These are phyloP conservation scores for Cynopterus sphinx DNA, from an alignment of 2,797 vertebrate genomes.

Conservation along the genomic window DNA sequence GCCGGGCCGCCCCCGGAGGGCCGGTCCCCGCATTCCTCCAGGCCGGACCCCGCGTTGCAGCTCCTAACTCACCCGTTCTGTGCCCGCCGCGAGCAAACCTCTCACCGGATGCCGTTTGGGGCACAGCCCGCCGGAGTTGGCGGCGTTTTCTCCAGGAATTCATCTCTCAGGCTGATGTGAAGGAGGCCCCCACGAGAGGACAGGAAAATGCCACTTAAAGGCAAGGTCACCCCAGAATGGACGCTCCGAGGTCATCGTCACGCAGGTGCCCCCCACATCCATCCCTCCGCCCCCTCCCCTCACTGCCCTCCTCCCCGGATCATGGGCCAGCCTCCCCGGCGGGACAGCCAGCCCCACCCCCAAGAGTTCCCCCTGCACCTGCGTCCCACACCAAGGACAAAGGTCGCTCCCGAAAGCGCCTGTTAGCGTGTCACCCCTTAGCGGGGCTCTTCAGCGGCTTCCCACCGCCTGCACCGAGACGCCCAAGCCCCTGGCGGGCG, in stretches of 20 bases:
- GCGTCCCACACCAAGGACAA: neutral
- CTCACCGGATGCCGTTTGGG: neutral
- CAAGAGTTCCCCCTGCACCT: accelerated
- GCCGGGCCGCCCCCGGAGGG: neutral
- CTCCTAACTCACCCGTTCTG: accelerated
- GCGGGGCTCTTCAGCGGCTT: accelerated
- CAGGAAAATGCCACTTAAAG: constrained; percentile 10
- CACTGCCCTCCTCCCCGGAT: accelerated
- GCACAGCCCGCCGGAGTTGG: neutral
- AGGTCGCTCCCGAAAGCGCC: neutral
- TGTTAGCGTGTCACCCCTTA: accelerated
- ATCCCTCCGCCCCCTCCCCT: neutral
- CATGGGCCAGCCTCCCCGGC: neutral
- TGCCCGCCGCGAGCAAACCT: constrained; percentile 2
- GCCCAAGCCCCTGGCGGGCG: neutral
- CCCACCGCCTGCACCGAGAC: neutral
- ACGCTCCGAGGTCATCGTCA: neutral
- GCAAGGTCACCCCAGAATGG: neutral
- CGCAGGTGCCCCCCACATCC: accelerated
- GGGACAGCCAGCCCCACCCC: accelerated
- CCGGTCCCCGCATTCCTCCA: neutral
- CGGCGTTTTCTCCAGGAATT: neutral
- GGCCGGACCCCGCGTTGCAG: accelerated
- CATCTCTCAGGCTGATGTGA: neutral
- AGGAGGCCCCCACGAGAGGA: neutral